A percentile compares a stretch with the other conserved stretches of the same genome.
These are phyloP conservation scores for Drosophila arawakana DNA, from an alignment of 1,140 invertebrate species.

Conservation along the genomic window DNA sequence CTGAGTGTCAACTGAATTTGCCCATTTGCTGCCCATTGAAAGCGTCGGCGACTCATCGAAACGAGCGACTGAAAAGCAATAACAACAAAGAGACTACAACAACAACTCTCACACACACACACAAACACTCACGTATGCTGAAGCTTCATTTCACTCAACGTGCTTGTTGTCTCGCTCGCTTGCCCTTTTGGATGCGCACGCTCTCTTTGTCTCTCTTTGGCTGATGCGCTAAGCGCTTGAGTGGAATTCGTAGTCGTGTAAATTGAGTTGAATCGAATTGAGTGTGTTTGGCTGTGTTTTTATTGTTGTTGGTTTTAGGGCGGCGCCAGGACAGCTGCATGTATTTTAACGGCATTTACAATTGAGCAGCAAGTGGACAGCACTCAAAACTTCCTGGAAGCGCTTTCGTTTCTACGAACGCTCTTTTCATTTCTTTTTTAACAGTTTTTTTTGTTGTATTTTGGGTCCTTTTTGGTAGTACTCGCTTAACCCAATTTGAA, in stretches of 20 bases:
- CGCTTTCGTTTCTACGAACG: conserved; percentile 66
- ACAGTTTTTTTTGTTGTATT: conserved; percentile 4
- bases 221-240: conserved; percentile 25
- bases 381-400: conserved; percentile 70
- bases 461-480: neutral
- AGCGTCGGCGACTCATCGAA: conserved; percentile 52
- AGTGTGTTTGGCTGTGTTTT: neutral
- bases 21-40: conserved; percentile 44
- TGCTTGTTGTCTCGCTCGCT: conserved; percentile 20
- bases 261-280: conserved; percentile 5
- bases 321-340: conserved; percentile 63
- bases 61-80: conserved; percentile 11
- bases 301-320: conserved; percentile 51
- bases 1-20: conserved; percentile 71
- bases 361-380: conserved; percentile 60
- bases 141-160: conserved; percentile 27
- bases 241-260: conserved; percentile 5
- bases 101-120: neutral
- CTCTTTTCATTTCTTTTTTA: conserved; percentile 16
- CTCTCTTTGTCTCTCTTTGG: conserved; percentile 20
- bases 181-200: conserved; percentile 30
- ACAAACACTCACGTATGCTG: conserved; percentile 1
- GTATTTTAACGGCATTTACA: conserved; percentile 48
- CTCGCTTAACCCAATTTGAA: conserved; percentile 73
- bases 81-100: conserved; percentile 4